phyloP scores from a whole-genome alignment of 2,888 invertebrate genomes.

The Cheilosia pagana region DNA sequence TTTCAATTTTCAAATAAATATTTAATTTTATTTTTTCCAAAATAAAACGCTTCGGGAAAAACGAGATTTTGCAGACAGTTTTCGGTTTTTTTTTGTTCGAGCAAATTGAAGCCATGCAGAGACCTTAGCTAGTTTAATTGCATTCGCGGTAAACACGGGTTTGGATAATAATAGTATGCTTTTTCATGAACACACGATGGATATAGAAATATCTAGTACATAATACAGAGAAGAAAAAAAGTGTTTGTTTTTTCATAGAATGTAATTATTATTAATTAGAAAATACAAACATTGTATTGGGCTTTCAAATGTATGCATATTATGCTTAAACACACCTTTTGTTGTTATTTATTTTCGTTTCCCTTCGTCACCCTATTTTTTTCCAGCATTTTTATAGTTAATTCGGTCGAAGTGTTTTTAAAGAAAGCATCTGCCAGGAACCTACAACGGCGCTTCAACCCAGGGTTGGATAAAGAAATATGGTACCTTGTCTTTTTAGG shows the following conservation, averaged over 20 bases:
- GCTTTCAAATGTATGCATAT: slow-evolving; percentile 67
- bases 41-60: slow-evolving; percentile 56
- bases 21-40: slow-evolving; percentile 9
- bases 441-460: too few species aligned
- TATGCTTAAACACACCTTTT: slow-evolving; percentile 57
- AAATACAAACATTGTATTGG: slow-evolving; percentile 62
- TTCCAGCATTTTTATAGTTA: background rate
- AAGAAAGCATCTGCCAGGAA: too few species aligned
- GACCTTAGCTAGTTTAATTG: slow-evolving; percentile 37
- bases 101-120: slow-evolving; percentile 42
- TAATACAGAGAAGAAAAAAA: slow-evolving; percentile 12
- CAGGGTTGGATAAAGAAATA: too few species aligned
- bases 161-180: slow-evolving; percentile 55
- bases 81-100: slow-evolving; percentile 7
- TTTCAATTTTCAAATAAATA: slow-evolving; percentile 22
- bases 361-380: background rate
- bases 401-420: too few species aligned
- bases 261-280: slow-evolving; percentile 60
- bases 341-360: slow-evolving; percentile 44
- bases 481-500: too few species aligned
- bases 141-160: slow-evolving; percentile 46
- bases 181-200: slow-evolving; percentile 45
- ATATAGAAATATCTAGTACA: slow-evolving; percentile 41
- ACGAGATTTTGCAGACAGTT: slow-evolving; percentile 51
- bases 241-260: slow-evolving; percentile 40